Evolutionary conservation across 2,113 vertebrate genomes (phyloP).

Genomic region (Oreochromis aureus): DNA sequence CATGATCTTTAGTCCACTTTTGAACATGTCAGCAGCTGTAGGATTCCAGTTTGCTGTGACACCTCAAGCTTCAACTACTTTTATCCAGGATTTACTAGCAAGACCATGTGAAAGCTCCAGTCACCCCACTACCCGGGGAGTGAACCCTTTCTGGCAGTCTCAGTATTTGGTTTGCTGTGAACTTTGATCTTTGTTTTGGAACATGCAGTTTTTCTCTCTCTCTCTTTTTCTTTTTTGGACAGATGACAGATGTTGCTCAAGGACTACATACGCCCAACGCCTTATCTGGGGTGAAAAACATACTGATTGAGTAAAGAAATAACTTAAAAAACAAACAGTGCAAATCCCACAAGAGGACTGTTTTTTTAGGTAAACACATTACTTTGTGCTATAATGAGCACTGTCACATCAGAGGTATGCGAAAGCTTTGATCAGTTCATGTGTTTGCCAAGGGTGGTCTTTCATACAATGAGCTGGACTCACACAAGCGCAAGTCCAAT

Average conservation of each 20-base stretch:
- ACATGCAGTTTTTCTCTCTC: not conserved
- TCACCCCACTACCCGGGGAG: constrained; percentile 3
- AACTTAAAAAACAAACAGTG: not conserved
- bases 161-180: constrained; percentile 64
- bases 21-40: constrained; percentile 42
- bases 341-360: not conserved
- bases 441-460: not conserved
- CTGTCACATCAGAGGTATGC: not conserved
- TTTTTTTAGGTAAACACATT: not conserved
- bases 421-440: not conserved
- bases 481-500: not conserved
- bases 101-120: constrained; percentile 13
- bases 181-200: constrained; percentile 71
- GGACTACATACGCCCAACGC: not conserved
- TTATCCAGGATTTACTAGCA: not conserved
- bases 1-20: constrained; percentile 59
- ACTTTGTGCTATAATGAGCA: not conserved
- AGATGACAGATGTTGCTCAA: constrained; percentile 28
- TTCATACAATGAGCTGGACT: not conserved
- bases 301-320: not conserved
- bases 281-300: not conserved
- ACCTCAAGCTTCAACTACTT: not conserved
- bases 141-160: constrained; percentile 15
- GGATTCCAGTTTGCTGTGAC: not conserved
- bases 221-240: not conserved